Evolutionary conservation across 2,113 vertebrate genomes (phyloP).

Genomic region (Excalfactoria chinensis): DNA sequence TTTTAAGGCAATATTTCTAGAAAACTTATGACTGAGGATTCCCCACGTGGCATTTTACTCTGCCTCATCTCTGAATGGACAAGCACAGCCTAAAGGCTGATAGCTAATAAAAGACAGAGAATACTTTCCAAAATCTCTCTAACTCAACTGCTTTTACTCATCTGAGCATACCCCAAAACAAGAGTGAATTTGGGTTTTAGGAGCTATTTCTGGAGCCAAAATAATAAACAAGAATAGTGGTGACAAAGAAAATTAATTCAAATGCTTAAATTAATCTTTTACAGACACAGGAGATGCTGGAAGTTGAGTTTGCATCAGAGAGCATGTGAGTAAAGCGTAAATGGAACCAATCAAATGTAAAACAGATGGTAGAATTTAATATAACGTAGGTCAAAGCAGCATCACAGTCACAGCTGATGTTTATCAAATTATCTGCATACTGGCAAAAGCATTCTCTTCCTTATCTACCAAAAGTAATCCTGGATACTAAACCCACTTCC

Average conservation of each 20-base stretch:
- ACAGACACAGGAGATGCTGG: conserved; percentile 74
- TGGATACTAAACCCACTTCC: background rate
- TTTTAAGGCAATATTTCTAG: background rate
- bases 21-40: background rate
- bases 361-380: background rate
- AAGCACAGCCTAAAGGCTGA: background rate
- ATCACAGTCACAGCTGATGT: background rate
- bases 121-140: background rate
- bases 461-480: background rate
- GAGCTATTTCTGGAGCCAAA: background rate
- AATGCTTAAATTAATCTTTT: conserved; percentile 6
- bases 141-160: background rate
- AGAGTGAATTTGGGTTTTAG: background rate
- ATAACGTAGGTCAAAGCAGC: background rate
- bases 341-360: background rate
- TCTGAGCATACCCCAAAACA: fast-evolving
- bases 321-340: conserved; percentile 71
- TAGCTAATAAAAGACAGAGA: background rate
- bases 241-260: background rate
- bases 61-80: background rate
- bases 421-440: background rate
- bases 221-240: background rate
- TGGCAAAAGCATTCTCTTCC: background rate
- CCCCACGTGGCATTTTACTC: background rate
- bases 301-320: conserved; percentile 76